Percentiles rank a stretch among this genome's conserved stretches.
Conservation (phyloP, 2,888 invertebrate genomes). For the Alloplasta piceator region DNA sequence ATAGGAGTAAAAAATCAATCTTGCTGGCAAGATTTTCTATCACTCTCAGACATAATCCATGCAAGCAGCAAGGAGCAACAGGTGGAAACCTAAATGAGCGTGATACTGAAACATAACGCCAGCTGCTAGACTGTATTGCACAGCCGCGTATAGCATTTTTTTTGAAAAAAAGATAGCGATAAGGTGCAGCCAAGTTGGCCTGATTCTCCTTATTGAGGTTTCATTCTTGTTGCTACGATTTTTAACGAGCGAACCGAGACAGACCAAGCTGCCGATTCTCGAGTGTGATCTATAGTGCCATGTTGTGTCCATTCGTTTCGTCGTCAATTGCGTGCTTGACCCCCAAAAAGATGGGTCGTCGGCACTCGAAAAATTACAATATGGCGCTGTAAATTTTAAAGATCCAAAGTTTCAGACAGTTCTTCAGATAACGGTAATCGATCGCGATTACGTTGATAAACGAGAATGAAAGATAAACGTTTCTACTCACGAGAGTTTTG, state of each 20-base stretch:
- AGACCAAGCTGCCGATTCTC: slow-evolving; percentile 62
- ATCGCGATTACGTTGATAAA: not conserved
- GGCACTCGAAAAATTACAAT: slow-evolving; percentile 6
- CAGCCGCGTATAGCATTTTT: slow-evolving; percentile 73
- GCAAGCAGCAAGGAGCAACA: slow-evolving; percentile 72
- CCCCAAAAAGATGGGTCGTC: slow-evolving; percentile 9
- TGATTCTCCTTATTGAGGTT: slow-evolving; percentile 49
- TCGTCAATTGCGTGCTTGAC: slow-evolving; percentile 13
- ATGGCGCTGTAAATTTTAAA: not conserved
- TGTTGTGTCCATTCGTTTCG: slow-evolving; percentile 66
- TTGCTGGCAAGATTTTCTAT: not conserved
- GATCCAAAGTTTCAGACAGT: not conserved
- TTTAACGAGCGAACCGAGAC: slow-evolving; percentile 39
- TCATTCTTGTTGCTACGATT: not conserved
- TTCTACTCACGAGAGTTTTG: not conserved
- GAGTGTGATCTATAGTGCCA: slow-evolving; percentile 66
- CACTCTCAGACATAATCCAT: slow-evolving; percentile 69
- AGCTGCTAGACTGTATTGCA: slow-evolving; percentile 70
- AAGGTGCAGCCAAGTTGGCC: slow-evolving; percentile 72
- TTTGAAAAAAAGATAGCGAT: slow-evolving; percentile 74
- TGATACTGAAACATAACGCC: slow-evolving; percentile 73
- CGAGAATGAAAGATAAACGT: not conserved
- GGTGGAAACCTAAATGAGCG: slow-evolving; percentile 69
- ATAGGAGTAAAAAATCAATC: not conserved
- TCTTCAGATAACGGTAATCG: not conserved